These are phyloP conservation scores for Anthoptus insignis DNA, from an alignment of 2,888 invertebrate species.

Conservation along the genomic window DNA sequence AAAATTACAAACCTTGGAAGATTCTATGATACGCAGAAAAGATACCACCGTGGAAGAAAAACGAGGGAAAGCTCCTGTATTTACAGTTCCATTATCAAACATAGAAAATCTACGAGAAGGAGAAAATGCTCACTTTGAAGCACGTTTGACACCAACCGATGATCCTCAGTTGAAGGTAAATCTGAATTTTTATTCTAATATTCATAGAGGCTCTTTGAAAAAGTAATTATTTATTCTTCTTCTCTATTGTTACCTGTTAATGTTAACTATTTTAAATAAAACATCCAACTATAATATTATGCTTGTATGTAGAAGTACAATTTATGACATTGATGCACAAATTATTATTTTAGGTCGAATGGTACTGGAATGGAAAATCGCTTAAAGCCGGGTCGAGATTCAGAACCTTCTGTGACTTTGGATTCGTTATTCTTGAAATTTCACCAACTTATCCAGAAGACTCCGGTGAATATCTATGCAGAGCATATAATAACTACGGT, in stretches of 20 bases:
- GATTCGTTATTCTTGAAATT: conserved; percentile 98
- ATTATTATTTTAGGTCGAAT: conserved; percentile 94
- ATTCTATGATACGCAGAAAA: conserved; percentile 93
- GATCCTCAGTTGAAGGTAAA: conserved; percentile 94
- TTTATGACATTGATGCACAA: no score
- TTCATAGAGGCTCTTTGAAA: no score
- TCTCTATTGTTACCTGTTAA: no score
- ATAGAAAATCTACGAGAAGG: conserved; percentile 96
- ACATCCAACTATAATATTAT: conserved; percentile 13
- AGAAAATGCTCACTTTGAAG: conserved; percentile 97
- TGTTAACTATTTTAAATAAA: no score
- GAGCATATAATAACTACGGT: conserved; percentile 96
- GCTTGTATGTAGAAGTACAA: no score
- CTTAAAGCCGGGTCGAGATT: conserved; percentile 96
- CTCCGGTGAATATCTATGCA: conserved; percentile 96
- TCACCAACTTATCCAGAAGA: conserved; percentile 99
- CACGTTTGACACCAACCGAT: conserved; percentile 95
- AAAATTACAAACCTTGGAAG: conserved; percentile 97
- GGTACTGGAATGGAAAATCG: conserved; percentile 98
- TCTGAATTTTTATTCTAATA: no score
- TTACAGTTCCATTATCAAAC: conserved; percentile 96
- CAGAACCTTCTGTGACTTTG: conserved; percentile 99
- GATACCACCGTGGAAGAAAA: conserved; percentile 92
- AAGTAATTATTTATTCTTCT: no score
- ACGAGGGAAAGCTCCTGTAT: conserved; percentile 95